A percentile compares a stretch with the other conserved stretches of the same genome.
Evolutionary conservation across 2,888 invertebrate species (phyloP).

Genomic region (Hypolimnas misippus): DNA sequence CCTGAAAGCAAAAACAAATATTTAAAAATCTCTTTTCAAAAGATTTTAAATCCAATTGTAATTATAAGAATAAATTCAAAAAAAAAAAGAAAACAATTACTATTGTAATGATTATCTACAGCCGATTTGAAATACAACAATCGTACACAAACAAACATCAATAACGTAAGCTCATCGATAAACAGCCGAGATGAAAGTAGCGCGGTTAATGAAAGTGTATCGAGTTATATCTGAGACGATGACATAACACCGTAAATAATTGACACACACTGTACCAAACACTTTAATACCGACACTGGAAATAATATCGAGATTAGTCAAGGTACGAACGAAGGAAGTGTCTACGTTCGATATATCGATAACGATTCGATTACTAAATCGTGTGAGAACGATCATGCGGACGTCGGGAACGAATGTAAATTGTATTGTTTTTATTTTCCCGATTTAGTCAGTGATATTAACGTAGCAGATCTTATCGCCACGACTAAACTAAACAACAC

Average conservation of each 20-base stretch:
- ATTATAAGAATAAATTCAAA: neutral
- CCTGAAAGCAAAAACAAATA: too few species aligned
- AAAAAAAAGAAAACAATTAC: neutral
- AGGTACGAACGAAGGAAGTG: conserved; percentile 35
- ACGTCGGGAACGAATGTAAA: conserved; percentile 49
- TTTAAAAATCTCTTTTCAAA: too few species aligned
- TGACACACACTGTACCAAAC: conserved; percentile 28
- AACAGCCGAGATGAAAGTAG: conserved; percentile 35
- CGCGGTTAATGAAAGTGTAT: conserved; percentile 34
- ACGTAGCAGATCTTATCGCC: conserved; percentile 37
- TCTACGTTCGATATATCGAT: conserved; percentile 22
- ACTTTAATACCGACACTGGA: conserved; percentile 28
- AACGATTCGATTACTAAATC: conserved; percentile 29
- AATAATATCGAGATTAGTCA: conserved; percentile 40
- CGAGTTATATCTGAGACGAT: conserved; percentile 29
- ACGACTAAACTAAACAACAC: conserved; percentile 35
- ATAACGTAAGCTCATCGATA: conserved; percentile 14
- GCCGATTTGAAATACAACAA: neutral
- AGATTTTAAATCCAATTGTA: too few species aligned
- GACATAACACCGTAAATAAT: conserved; percentile 44
- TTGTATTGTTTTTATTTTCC: conserved; percentile 43
- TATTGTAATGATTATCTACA: too few species aligned
- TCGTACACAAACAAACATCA: neutral
- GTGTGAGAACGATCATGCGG: conserved; percentile 52
- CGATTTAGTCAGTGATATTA: conserved; percentile 42